These are phyloP conservation scores for Glaucomys volans DNA, from an alignment of 2,113 vertebrate species.

Conservation along the genomic window DNA sequence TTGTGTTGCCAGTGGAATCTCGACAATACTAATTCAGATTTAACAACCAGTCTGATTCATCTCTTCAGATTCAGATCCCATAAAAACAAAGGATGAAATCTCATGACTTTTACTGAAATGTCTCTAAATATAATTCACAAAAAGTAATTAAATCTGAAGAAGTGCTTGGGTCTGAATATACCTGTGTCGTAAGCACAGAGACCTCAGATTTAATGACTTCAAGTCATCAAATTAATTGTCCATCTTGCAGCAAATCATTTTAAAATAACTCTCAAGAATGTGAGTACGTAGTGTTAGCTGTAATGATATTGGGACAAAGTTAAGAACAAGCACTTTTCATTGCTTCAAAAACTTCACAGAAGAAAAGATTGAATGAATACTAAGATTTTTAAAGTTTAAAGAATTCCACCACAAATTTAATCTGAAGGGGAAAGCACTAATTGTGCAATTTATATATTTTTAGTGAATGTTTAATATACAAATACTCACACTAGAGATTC, in stretches of 20 bases:
- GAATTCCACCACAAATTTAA: conserved; percentile 19
- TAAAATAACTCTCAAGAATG: conserved; percentile 56
- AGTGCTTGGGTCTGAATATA: not conserved
- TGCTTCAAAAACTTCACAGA: conserved; percentile 17
- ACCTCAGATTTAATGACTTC: not conserved
- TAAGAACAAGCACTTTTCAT: not conserved
- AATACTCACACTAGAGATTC: not conserved
- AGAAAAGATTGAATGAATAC: not conserved
- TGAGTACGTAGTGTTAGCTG: not conserved
- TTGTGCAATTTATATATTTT: not conserved
- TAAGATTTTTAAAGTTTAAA: conserved; percentile 27
- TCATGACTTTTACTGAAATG: conserved; percentile 46
- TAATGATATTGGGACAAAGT: not conserved
- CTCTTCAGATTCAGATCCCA: conserved; percentile 8
- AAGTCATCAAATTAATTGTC: not conserved
- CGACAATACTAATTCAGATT: conserved; percentile 58
- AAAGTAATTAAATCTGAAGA: conserved; percentile 36
- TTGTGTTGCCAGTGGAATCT: conserved; percentile 42
- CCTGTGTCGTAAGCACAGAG: not conserved
- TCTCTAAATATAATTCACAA: conserved; percentile 56
- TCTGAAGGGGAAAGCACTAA: not conserved
- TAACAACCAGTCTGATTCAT: conserved; percentile 58
- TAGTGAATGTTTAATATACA: not conserved
- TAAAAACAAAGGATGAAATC: conserved; percentile 49
- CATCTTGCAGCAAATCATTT: conserved; percentile 39